Evolutionary conservation across 30 jellyfish, hydroid and myxozoan species (phyloP).

Genomic region (Cassiopea xamachana): DNA sequence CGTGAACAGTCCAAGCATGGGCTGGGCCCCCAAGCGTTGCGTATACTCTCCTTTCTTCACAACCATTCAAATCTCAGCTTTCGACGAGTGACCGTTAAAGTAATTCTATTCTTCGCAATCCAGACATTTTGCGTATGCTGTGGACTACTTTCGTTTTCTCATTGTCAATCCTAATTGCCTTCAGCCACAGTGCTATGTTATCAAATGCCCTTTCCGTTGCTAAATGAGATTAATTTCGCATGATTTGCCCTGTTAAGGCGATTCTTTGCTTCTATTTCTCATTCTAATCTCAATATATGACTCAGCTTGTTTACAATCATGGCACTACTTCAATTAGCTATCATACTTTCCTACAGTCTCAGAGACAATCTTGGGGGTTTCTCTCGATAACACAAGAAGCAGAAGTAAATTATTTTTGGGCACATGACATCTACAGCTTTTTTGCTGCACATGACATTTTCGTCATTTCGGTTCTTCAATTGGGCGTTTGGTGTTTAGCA

Average conservation of each 20-base stretch:
- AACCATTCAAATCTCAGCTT: neutral
- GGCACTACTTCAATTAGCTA: neutral
- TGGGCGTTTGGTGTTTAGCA: no score
- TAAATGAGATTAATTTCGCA: neutral
- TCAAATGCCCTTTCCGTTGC: neutral
- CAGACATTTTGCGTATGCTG: neutral
- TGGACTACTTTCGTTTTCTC: neutral
- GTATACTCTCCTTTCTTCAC: neutral
- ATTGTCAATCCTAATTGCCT: neutral
- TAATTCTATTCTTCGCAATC: neutral
- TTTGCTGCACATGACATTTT: no score
- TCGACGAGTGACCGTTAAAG: neutral
- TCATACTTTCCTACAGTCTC: neutral
- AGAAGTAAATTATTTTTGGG: no score
- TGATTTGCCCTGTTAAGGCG: neutral
- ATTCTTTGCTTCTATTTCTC: neutral
- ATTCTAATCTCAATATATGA: neutral
- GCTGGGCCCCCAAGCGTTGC: neutral
- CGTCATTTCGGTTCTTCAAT: no score
- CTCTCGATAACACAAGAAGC: no score
- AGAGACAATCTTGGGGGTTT: neutral
- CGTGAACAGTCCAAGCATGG: conserved; percentile 3
- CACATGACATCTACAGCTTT: no score
- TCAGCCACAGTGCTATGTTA: neutral
- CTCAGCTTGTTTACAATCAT: neutral